These are phyloP conservation scores for Anguilla pacifica DNA, from an alignment of 2,797 vertebrate species.

Conservation along the genomic window DNA sequence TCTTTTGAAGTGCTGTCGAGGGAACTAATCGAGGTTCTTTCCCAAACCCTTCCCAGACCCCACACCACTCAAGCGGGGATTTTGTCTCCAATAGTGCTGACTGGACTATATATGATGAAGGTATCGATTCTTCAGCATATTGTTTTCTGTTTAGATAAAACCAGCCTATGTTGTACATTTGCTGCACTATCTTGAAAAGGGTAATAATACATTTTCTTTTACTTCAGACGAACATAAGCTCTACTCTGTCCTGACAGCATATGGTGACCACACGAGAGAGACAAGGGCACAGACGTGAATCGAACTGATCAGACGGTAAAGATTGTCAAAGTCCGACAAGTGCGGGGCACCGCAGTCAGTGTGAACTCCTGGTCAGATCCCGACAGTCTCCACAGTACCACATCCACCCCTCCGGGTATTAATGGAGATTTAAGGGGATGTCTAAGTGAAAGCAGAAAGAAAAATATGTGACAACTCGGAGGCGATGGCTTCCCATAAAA, in stretches of 20 bases:
- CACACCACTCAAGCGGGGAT: slow-evolving; percentile 36
- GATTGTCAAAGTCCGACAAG: slow-evolving; percentile 39
- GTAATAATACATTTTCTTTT: not conserved
- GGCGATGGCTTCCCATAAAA: slow-evolving; percentile 19
- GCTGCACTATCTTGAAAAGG: slow-evolving; percentile 28
- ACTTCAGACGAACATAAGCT: not conserved
- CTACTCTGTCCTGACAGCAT: not conserved
- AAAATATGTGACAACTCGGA: not conserved
- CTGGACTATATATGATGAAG: slow-evolving; percentile 52
- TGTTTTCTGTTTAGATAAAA: slow-evolving; percentile 46
- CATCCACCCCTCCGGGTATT: slow-evolving; percentile 22
- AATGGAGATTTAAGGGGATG: slow-evolving; percentile 20
- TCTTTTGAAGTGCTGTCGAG: slow-evolving; percentile 59
- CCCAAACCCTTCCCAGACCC: slow-evolving; percentile 29
- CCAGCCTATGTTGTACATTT: slow-evolving; percentile 35
- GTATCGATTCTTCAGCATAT: slow-evolving; percentile 60
- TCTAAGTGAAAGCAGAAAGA: slow-evolving; percentile 27
- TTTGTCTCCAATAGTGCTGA: slow-evolving; percentile 64
- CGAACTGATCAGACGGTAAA: slow-evolving; percentile 22
- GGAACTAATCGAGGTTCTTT: slow-evolving; percentile 37
- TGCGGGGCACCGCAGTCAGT: slow-evolving; percentile 30
- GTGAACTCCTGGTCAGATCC: slow-evolving; percentile 30
- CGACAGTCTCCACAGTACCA: slow-evolving; percentile 24
- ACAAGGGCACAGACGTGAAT: not conserved
- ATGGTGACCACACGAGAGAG: not conserved